Conservation (phyloP, 2,113 vertebrate species). For the Labrus mixtus region DNA sequence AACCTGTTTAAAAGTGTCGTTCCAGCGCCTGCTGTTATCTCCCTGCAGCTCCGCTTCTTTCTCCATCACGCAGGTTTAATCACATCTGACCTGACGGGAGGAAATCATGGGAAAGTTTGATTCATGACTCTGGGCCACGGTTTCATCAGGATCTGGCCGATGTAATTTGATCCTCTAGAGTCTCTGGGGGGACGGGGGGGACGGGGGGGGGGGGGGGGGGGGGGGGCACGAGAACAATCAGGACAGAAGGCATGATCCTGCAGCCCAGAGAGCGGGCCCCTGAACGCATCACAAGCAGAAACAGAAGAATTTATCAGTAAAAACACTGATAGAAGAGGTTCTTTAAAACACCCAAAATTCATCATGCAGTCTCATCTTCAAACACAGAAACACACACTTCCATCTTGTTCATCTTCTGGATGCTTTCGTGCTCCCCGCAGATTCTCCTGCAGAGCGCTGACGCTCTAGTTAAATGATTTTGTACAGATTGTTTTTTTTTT, state of each 20-base stretch:
- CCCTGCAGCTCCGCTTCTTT: not conserved
- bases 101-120: conserved; percentile 30
- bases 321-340: conserved; percentile 16
- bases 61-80: not conserved
- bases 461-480: conserved; percentile 34
- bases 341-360: conserved; percentile 13
- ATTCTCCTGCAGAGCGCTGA: not conserved
- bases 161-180: conserved; percentile 40
- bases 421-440: not conserved
- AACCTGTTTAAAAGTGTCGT: not conserved
- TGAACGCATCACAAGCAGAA: conserved; percentile 6
- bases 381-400: not conserved
- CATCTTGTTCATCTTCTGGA: not conserved
- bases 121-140: conserved; percentile 28
- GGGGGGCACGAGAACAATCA: not conserved
- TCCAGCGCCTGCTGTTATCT: not conserved
- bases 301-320: conserved; percentile 31
- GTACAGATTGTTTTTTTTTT: conserved; percentile 43
- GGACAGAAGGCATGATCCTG: not conserved
- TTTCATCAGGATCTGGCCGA: conserved; percentile 43
- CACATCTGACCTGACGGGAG: conserved; percentile 18
- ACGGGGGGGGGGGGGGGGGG: not conserved
- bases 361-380: not conserved
- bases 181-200: conserved; percentile 3
- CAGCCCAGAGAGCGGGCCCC: not conserved